Evolutionary conservation across 2,888 invertebrate genomes (phyloP).

Genomic region (Lordiphosa andalusiaca): DNA sequence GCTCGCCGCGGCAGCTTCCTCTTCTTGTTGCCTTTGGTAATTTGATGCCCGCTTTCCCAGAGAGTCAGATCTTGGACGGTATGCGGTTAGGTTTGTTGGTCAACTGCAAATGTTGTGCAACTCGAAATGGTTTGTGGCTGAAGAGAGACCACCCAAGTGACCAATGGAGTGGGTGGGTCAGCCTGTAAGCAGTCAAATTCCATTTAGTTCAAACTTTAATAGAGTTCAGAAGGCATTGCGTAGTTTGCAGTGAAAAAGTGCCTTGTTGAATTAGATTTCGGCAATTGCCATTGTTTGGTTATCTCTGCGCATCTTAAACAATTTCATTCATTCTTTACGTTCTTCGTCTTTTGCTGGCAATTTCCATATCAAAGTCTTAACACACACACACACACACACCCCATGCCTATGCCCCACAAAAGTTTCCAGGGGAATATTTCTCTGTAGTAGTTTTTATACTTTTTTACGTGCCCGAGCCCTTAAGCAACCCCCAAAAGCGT

Average conservation of each 20-base stretch:
- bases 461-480: slow-evolving; percentile 38
- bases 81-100: slow-evolving; percentile 11
- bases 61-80: background rate
- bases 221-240: no score
- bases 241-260: no score
- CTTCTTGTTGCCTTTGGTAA: slow-evolving; percentile 19
- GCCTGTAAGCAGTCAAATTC: slow-evolving; percentile 23
- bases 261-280: no score
- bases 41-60: slow-evolving; percentile 24
- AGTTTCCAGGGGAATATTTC: slow-evolving; percentile 22
- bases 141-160: slow-evolving; percentile 8
- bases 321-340: background rate
- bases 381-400: slow-evolving; percentile 18
- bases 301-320: slow-evolving; percentile 1
- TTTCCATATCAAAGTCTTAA: slow-evolving; percentile 55
- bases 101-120: slow-evolving; percentile 10
- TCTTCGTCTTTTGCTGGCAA: slow-evolving; percentile 7
- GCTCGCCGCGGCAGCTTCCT: slow-evolving; percentile 10
- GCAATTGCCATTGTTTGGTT: no score
- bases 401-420: slow-evolving; percentile 5
- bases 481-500: slow-evolving; percentile 41
- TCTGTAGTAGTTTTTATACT: slow-evolving; percentile 36
- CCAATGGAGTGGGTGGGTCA: background rate
- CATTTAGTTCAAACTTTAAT: slow-evolving; percentile 16
- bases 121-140: slow-evolving; percentile 1